A percentile compares a stretch with the other conserved stretches of the same genome.
Evolutionary conservation across 2,797 vertebrate genomes (phyloP).

Genomic region (Craterocephalus amniculus): DNA sequence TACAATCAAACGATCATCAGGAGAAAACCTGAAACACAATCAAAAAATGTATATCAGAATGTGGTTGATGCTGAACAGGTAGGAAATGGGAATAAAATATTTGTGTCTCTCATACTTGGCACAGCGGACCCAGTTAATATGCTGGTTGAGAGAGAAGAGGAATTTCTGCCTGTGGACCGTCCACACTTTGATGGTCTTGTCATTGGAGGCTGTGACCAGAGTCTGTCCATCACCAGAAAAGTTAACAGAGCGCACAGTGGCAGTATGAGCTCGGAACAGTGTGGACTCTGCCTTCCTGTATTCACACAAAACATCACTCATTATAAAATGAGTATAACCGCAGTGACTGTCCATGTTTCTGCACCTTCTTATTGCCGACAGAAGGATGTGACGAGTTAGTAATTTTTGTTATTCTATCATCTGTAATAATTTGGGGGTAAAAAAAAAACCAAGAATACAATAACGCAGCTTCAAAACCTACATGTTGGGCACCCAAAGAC

Average conservation of each 20-base stretch:
- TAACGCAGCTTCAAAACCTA: conserved; percentile 74
- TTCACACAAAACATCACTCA: conserved; percentile 23
- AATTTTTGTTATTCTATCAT: conserved; percentile 10
- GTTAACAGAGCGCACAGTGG: conserved; percentile 90
- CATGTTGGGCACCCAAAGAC: conserved; percentile 94
- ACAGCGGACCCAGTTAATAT: conserved; percentile 99
- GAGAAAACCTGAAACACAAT: conserved; percentile 89
- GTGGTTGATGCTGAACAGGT: background rate
- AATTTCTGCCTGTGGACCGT: conserved; percentile 94
- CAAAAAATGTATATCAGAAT: background rate
- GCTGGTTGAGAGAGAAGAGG: conserved; percentile 93
- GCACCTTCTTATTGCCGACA: conserved; percentile 2
- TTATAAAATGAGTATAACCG: conserved; percentile 27
- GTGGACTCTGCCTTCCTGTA: conserved; percentile 93
- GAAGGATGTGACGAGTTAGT: background rate
- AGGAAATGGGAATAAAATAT: background rate
- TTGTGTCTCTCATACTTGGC: conserved; percentile 86
- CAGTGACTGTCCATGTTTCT: conserved; percentile 13
- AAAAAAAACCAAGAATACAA: conserved; percentile 4
- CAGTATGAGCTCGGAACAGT: conserved; percentile 91
- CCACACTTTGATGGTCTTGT: conserved; percentile 98
- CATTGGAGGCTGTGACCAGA: conserved; percentile 94
- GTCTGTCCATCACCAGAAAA: conserved; percentile 93
- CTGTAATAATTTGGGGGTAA: background rate
- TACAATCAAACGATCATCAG: conserved; percentile 92